phyloP scores from a whole-genome alignment of 1,140 invertebrate species.

The Bradysia coprophila region DNA sequence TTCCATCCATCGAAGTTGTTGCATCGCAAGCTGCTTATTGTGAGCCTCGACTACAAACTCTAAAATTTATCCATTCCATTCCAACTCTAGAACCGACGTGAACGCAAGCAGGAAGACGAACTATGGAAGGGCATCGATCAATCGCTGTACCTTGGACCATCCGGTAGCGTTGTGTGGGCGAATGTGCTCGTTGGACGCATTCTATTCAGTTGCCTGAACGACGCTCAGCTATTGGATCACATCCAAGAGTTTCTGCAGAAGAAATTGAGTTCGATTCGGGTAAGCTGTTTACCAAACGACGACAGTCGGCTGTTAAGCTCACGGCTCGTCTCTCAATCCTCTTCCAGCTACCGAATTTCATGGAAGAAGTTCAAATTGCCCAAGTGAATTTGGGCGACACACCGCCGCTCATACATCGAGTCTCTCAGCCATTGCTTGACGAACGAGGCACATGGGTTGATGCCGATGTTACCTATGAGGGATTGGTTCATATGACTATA shows the following conservation, averaged over 20 bases:
- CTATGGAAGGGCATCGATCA: conserved; percentile 22
- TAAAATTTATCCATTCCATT: background rate
- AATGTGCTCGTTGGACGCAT: conserved; percentile 59
- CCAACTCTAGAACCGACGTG: conserved; percentile 11
- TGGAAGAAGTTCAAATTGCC: conserved; percentile 62
- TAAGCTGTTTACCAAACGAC: conserved; percentile 11
- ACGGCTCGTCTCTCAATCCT: too few relatives aligned
- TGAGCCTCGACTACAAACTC: too few relatives aligned
- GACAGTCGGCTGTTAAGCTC: too few relatives aligned
- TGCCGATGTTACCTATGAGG: conserved; percentile 76
- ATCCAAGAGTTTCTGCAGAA: conserved; percentile 63
- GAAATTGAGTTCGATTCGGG: conserved; percentile 70
- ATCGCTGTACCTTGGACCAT: conserved; percentile 18
- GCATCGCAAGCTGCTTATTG: too few relatives aligned
- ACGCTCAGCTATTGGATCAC: conserved; percentile 35
- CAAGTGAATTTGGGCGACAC: conserved; percentile 58
- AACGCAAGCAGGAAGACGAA: conserved; percentile 19
- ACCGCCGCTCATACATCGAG: conserved; percentile 55
- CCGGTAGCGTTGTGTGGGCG: conserved; percentile 36
- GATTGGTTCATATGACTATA: conserved; percentile 74
- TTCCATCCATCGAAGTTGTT: too few relatives aligned
- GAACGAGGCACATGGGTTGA: conserved; percentile 85
- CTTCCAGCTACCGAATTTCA: conserved; percentile 60
- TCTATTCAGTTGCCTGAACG: conserved; percentile 57
- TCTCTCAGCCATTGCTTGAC: conserved; percentile 57